phyloP scores from a whole-genome alignment of 2,797 vertebrate species.

The Cuniculus paca region DNA sequence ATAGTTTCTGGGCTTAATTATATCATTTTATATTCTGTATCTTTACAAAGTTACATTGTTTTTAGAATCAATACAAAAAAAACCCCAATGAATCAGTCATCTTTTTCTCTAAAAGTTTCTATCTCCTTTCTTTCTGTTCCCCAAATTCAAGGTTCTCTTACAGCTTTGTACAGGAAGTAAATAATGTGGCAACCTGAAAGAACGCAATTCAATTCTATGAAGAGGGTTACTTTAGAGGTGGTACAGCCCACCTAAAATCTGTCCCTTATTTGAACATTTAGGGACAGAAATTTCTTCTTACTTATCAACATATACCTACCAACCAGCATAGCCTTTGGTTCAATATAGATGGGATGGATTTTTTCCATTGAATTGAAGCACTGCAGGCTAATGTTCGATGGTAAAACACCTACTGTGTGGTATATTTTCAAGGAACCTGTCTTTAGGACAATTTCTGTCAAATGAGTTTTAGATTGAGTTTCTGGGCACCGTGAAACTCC shows the following conservation, averaged over 20 bases:
- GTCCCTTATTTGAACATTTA: not conserved
- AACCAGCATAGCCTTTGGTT: not conserved
- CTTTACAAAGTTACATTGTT: not conserved
- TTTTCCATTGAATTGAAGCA: constrained; percentile 3
- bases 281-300: not conserved
- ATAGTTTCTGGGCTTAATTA: constrained; percentile 13
- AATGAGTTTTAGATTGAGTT: not conserved
- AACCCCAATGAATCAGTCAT: not conserved
- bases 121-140: not conserved
- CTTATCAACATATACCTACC: not conserved
- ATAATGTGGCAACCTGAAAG: not conserved
- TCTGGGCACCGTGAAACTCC: not conserved
- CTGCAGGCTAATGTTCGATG: not conserved
- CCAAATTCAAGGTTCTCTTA: not conserved
- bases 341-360: not conserved
- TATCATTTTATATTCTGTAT: not conserved
- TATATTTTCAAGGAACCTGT: not conserved
- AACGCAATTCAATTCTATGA: not conserved
- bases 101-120: not conserved
- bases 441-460: not conserved
- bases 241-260: not conserved
- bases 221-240: not conserved
- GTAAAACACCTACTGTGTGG: not conserved
- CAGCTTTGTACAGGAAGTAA: not conserved
- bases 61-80: not conserved